phyloP scores from a whole-genome alignment of 2,888 invertebrate genomes.

The Cheilosia scutellata region DNA sequence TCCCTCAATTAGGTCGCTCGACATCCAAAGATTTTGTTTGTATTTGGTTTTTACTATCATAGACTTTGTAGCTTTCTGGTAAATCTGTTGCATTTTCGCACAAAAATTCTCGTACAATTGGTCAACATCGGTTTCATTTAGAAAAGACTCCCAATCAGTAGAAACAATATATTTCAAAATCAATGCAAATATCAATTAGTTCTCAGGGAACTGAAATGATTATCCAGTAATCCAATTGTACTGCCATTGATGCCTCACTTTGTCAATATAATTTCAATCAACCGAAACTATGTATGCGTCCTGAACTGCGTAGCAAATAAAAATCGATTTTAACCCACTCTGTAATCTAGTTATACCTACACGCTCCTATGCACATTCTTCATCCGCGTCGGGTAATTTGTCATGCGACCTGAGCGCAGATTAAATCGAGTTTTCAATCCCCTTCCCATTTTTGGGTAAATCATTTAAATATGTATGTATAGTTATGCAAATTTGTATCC shows the following conservation, averaged over 20 bases:
- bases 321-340: conserved; percentile 38
- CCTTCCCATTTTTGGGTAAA: conserved; percentile 58
- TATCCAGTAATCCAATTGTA: conserved; percentile 4
- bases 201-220: neutral
- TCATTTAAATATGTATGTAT: conserved; percentile 25
- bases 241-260: conserved; percentile 9
- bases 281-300: neutral
- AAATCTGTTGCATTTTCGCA: no score
- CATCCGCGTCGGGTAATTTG: conserved; percentile 62
- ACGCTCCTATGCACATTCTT: conserved; percentile 31
- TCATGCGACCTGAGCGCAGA: conserved; percentile 43
- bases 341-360: conserved; percentile 20
- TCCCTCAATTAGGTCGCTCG: no score
- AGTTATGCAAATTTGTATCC: conserved; percentile 48
- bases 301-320: neutral
- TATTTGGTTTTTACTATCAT: no score
- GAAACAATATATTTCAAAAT: neutral
- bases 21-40: no score
- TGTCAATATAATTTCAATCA: conserved; percentile 16
- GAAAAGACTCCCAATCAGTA: no score
- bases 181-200: neutral
- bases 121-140: no score
- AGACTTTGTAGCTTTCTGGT: no score
- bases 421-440: conserved; percentile 36
- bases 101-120: no score